A percentile compares a stretch with the other conserved stretches of the same genome.
Evolutionary conservation across 2,888 invertebrate species (phyloP).

Genomic region (Limenitis camilla): DNA sequence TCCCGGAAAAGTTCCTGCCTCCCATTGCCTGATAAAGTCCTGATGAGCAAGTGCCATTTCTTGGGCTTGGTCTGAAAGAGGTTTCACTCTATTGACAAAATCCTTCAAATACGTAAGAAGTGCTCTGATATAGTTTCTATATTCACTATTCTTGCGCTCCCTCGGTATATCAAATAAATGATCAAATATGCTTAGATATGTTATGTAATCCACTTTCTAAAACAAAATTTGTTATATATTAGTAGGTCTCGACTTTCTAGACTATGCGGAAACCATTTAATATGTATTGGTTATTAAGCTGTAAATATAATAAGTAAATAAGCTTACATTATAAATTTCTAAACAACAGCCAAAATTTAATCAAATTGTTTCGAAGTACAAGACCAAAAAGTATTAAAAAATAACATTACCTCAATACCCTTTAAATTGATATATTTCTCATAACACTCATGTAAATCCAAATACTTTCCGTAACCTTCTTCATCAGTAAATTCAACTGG

Average conservation of each 20-base stretch:
- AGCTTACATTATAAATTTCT: too few relatives aligned
- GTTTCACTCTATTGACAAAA: slow-evolving; percentile 88
- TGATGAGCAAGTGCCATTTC: slow-evolving; percentile 85
- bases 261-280: too few relatives aligned
- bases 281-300: too few relatives aligned
- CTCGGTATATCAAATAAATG: slow-evolving; percentile 96
- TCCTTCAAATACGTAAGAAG: slow-evolving; percentile 90
- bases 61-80: slow-evolving; percentile 85
- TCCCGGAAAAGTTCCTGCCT: slow-evolving; percentile 91
- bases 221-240: slow-evolving; percentile 24
- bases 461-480: slow-evolving; percentile 98
- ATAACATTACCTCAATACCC: slow-evolving; percentile 84
- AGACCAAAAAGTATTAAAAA: background rate
- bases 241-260: too few relatives aligned
- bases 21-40: slow-evolving; percentile 91
- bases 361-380: background rate
- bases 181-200: slow-evolving; percentile 94
- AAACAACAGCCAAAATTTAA: background rate
- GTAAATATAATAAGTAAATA: too few relatives aligned
- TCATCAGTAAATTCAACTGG: slow-evolving; percentile 98
- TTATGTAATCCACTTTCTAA: slow-evolving; percentile 94
- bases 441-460: slow-evolving; percentile 97
- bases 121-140: slow-evolving; percentile 87
- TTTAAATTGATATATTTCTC: slow-evolving; percentile 97
- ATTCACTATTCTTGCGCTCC: slow-evolving; percentile 91